Base-by-base conservation (phyloP, 2,797 vertebrate species). In the Pantherophis vulpinus region DNA sequence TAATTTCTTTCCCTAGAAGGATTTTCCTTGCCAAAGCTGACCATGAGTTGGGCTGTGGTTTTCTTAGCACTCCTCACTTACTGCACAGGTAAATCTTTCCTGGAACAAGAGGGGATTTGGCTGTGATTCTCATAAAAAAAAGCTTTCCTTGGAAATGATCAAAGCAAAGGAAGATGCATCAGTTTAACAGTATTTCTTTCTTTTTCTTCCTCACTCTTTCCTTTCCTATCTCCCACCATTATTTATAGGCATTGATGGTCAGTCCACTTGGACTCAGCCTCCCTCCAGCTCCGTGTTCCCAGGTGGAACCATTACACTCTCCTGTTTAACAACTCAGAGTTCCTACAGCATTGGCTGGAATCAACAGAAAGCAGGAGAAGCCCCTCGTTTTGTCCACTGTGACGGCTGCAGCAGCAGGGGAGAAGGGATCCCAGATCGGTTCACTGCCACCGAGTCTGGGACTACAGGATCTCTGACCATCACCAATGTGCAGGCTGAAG, bases 341-440 rank as follows among this genome's bases (percentile, higher is more conserved):
- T 37, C 37, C 18, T 0, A 4, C 7, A 4, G 0, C 7, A 42
- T 86, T 4, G 0, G 0, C 2, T 91, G 90, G 90, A 1, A 61
- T 37, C 91, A 63, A 12, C 66, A 89, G 87, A 83, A 20, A 79
- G 0, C 29, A 51, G 87, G 87, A 1, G 0, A 61, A 1, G 6
- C 0, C 0, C 87, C 91, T 27, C 87, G 12, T 0, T 83, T 3
- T 83, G 37, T 92, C 9, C 66, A 60, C 4, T 83, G 20, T 47
- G 1, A 5, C 3, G 18, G 27, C 0, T 11, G 23, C 0, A 55
- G 4, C 47, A 92, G 89, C n/a, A n/a, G n/a, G 13, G 91, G 91
- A 56, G 20, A 13, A 2, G 89, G 89, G 51, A 87, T 92, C 42
- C 91, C 37, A 0, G 0, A 92, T 79, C 42, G 56, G 0, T 92